Evolutionary conservation across 2,888 invertebrate genomes (phyloP).

Genomic region (Hecatera dysodea): DNA sequence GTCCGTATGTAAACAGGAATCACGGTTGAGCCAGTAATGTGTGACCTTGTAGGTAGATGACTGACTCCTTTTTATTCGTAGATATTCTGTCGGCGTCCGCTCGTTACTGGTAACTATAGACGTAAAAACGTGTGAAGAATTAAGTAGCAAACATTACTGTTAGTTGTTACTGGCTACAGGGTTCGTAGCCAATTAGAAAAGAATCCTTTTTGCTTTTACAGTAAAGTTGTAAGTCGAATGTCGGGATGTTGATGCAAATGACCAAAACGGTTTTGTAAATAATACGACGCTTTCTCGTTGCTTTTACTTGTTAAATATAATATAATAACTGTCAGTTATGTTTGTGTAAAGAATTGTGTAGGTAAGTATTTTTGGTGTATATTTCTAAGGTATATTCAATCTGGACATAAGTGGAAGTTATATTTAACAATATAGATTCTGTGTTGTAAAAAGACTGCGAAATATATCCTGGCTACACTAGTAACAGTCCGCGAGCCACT

Average conservation of each 20-base stretch:
- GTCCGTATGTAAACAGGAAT: neutral
- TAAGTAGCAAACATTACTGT: slow-evolving; percentile 29
- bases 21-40: neutral
- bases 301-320: slow-evolving; percentile 18
- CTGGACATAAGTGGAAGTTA: too few relatives aligned
- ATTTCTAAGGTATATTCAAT: too few relatives aligned
- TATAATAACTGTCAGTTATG: neutral
- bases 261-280: slow-evolving; percentile 32
- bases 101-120: slow-evolving; percentile 6
- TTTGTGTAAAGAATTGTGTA: neutral
- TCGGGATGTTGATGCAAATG: slow-evolving; percentile 16
- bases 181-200: neutral
- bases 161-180: too few relatives aligned
- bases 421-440: too few relatives aligned
- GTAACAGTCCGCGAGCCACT: too few relatives aligned
- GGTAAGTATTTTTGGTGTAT: too few relatives aligned
- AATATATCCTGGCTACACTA: neutral
- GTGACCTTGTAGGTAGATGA: neutral
- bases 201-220: accelerated
- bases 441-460: neutral
- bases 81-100: neutral
- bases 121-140: slow-evolving; percentile 39
- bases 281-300: slow-evolving; percentile 17
- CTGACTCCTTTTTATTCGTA: neutral
- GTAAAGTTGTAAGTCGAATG: slow-evolving; percentile 14